A percentile compares a stretch with the other conserved stretches of the same genome.
These are phyloP conservation scores for Notiomystis cincta DNA, from an alignment of 2,113 vertebrate genomes.

Conservation along the genomic window DNA sequence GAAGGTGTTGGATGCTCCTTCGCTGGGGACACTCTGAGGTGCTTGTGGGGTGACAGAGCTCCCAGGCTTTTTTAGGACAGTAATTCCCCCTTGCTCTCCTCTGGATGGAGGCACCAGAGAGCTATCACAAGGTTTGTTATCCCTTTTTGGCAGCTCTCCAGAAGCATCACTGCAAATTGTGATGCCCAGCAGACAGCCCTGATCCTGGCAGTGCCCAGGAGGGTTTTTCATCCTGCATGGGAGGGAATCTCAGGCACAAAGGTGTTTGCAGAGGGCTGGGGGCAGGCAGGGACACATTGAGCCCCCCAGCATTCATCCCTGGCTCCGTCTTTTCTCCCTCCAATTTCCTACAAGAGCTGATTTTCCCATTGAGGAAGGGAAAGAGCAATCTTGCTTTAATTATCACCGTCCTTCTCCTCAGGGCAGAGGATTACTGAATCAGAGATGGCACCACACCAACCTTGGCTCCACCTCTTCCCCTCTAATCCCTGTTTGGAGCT, in stretches of 20 bases:
- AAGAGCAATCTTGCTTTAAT: background rate
- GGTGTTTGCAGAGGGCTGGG: background rate
- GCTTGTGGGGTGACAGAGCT: background rate
- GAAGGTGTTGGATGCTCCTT: background rate
- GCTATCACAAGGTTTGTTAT: background rate
- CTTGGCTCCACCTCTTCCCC: background rate
- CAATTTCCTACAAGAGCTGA: background rate
- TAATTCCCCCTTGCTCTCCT: background rate
- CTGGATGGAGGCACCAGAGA: background rate
- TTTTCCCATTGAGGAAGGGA: background rate
- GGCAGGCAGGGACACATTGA: rapidly evolving
- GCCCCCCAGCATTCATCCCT: background rate
- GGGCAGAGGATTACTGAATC: background rate
- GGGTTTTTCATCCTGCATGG: background rate
- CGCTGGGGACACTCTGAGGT: background rate
- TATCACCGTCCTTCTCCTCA: background rate
- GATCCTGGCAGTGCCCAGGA: background rate
- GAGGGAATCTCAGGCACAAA: background rate
- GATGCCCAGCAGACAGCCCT: background rate
- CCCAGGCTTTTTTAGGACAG: background rate
- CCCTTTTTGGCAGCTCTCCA: background rate
- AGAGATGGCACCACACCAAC: background rate
- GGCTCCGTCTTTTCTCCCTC: background rate
- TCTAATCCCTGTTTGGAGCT: background rate
- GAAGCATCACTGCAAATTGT: background rate